Conservation (phyloP, 2,113 vertebrate genomes). For the Neogobius melanostomus region DNA sequence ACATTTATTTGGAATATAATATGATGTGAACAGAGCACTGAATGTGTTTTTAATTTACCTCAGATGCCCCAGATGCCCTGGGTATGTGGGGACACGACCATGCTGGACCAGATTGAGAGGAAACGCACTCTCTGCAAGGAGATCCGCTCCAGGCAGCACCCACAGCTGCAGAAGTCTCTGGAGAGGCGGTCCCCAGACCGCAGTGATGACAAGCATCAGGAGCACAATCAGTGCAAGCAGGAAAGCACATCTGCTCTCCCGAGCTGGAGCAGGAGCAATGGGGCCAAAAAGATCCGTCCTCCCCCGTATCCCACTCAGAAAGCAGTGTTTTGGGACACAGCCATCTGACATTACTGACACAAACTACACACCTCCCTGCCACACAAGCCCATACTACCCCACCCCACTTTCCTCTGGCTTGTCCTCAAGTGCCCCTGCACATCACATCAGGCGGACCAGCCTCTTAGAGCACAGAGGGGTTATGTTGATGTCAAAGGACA, state of each 20-base stretch:
- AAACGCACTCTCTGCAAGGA: conserved; percentile 94
- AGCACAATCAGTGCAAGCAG: conserved; percentile 82
- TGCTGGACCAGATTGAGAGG: conserved; percentile 97
- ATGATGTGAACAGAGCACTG: neutral
- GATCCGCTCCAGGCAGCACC: conserved; percentile 92
- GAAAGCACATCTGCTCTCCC: conserved; percentile 87
- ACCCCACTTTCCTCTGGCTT: conserved; percentile 32
- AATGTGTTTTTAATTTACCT: neutral
- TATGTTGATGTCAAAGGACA: conserved; percentile 70
- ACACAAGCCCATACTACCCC: conserved; percentile 44
- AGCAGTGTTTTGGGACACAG: conserved; percentile 96
- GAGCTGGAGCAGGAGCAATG: conserved; percentile 87
- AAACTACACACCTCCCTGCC: conserved; percentile 47
- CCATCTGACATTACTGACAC: conserved; percentile 82
- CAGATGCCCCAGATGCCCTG: conserved; percentile 95
- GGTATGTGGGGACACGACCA: conserved; percentile 95
- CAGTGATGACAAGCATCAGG: conserved; percentile 56
- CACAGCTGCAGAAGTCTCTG: conserved; percentile 78
- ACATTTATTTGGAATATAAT: too few relatives aligned
- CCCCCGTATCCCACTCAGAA: conserved; percentile 92
- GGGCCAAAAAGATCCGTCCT: conserved; percentile 90
- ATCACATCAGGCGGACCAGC: conserved; percentile 45
- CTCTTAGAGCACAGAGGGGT: conserved; percentile 45
- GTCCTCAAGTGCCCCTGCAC: conserved; percentile 44
- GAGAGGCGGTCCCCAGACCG: conserved; percentile 58